Conservation (phyloP, 2,113 vertebrate species). For the Copsychus sechellarum region DNA sequence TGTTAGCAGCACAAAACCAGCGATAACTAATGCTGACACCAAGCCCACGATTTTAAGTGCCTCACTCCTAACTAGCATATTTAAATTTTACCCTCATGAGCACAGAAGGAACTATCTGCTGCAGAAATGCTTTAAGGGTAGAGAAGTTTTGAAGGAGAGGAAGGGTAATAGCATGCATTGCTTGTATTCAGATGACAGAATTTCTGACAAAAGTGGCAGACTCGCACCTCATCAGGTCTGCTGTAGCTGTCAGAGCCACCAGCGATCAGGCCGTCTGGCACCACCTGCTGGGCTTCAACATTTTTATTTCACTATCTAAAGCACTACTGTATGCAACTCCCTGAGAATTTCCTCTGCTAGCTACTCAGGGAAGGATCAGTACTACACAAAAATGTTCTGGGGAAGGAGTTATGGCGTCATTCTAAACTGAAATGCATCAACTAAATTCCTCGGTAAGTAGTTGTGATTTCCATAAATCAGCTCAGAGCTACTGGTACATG, state of each 20-base stretch:
- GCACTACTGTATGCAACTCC: fast-evolving
- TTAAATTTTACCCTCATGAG: background rate
- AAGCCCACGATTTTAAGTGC: background rate
- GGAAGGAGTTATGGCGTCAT: background rate
- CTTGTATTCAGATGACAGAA: background rate
- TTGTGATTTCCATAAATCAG: fast-evolving
- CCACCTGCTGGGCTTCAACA: background rate
- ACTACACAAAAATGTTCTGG: background rate
- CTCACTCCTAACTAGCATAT: background rate
- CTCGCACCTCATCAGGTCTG: fast-evolving
- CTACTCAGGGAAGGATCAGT: background rate
- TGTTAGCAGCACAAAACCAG: background rate
- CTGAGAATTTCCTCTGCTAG: background rate
- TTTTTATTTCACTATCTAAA: fast-evolving
- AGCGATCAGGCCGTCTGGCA: background rate
- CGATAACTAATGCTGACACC: background rate
- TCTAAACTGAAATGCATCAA: background rate
- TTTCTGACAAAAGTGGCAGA: background rate
- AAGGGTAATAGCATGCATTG: fast-evolving
- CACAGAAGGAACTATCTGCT: background rate
- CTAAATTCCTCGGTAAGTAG: background rate
- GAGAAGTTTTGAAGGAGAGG: background rate
- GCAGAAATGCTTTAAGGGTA: background rate
- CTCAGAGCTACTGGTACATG: background rate
- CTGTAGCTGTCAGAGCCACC: fast-evolving